Evolutionary conservation across 2,113 vertebrate genomes (phyloP).

Genomic region (Salvelinus alpinus): DNA sequence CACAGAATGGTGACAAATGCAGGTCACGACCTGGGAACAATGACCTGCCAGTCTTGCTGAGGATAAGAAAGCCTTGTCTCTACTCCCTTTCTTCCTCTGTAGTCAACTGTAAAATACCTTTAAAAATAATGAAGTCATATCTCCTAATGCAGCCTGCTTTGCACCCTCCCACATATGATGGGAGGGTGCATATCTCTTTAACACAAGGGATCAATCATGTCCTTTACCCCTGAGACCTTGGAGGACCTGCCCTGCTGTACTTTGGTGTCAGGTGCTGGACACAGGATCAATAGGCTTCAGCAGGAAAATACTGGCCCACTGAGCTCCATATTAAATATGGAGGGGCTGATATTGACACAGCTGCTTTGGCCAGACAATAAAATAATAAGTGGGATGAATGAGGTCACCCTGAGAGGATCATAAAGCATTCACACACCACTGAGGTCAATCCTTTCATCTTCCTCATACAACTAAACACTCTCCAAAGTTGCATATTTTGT

Average conservation of each 20-base stretch:
- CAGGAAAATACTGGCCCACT: slow-evolving; percentile 33
- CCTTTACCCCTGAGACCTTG: not conserved
- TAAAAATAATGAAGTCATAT: slow-evolving; percentile 25
- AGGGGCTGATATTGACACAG: slow-evolving; percentile 55
- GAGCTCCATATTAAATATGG: slow-evolving; percentile 44
- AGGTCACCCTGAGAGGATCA: not conserved
- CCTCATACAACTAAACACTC: not conserved
- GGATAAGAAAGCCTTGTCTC: slow-evolving; percentile 25
- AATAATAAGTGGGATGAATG: slow-evolving; percentile 11
- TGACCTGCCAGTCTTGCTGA: slow-evolving; percentile 24
- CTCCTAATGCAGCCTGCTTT: slow-evolving; percentile 15
- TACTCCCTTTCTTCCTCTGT: slow-evolving; percentile 24
- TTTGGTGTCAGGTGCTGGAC: slow-evolving; percentile 23
- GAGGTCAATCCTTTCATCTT: slow-evolving; percentile 11
- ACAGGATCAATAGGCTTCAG: slow-evolving; percentile 30
- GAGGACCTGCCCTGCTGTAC: slow-evolving; percentile 10
- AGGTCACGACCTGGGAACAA: slow-evolving; percentile 57
- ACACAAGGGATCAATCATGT: slow-evolving; percentile 9
- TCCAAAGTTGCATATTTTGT: not conserved
- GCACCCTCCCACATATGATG: not conserved
- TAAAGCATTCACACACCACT: not conserved
- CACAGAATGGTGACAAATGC: slow-evolving; percentile 52
- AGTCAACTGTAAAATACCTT: slow-evolving; percentile 23
- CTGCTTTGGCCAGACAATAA: slow-evolving; percentile 40
- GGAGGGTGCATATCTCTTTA: not conserved